Percentiles rank a stretch among this genome's conserved stretches.
phyloP scores from a whole-genome alignment of 2,888 invertebrate species.

The Rhingia campestris region DNA sequence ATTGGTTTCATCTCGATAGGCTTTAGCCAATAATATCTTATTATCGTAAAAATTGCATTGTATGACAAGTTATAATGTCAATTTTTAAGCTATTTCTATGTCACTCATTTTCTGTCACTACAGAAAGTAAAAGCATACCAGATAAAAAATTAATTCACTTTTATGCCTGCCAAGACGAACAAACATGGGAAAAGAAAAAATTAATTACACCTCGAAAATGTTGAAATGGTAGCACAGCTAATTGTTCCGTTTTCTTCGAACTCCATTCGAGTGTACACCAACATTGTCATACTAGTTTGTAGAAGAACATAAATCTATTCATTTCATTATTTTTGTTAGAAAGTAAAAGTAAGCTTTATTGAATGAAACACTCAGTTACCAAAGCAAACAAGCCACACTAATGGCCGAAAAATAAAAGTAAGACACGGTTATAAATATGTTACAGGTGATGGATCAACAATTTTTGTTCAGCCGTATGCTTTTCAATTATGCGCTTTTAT shows the following conservation, averaged over 20 bases:
- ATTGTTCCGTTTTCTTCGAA: slow-evolving; percentile 42
- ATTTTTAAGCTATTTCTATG: too few relatives aligned
- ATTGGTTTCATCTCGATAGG: too few relatives aligned
- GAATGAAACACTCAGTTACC: slow-evolving; percentile 14
- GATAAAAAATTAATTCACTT: too few relatives aligned
- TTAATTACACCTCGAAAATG: slow-evolving; percentile 10
- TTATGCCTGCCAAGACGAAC: too few relatives aligned
- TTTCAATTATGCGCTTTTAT: slow-evolving; percentile 27
- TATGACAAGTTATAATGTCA: too few relatives aligned
- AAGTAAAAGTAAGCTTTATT: slow-evolving; percentile 41
- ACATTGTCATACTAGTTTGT: neutral
- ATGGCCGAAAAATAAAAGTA: slow-evolving; percentile 38
- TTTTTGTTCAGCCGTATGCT: neutral
- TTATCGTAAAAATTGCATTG: too few relatives aligned
- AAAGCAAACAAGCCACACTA: slow-evolving; percentile 7
- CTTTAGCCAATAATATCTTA: too few relatives aligned
- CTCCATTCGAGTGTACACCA: slow-evolving; percentile 2
- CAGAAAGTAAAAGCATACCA: neutral
- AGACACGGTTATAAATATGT: neutral
- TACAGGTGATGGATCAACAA: slow-evolving; percentile 34
- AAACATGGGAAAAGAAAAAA: neutral
- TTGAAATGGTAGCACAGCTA: slow-evolving; percentile 23
- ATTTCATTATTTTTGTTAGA: slow-evolving; percentile 37
- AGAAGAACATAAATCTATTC: slow-evolving; percentile 13
- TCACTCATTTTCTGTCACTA: neutral